Evolutionary conservation across 2,797 vertebrate species (phyloP), one percentile per base, ranked within the genome.

Genomic region (Myripristis jacobus): DNA sequence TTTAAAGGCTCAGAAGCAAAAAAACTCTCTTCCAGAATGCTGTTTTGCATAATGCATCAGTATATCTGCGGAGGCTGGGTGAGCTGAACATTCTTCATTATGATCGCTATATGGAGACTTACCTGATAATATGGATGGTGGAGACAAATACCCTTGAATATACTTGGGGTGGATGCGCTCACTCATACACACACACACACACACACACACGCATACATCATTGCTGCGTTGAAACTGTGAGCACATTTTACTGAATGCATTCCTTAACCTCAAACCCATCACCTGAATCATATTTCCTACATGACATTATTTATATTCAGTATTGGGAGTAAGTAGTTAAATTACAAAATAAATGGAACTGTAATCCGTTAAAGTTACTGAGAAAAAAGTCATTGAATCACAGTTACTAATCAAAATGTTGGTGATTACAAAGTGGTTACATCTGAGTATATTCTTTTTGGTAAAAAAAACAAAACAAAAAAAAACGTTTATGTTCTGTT

Each of bases 1-100:
- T 81, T 84, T 85, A 75, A 70, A 80, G 61, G 66, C 75, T 77
- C 73, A 68, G 31, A 27, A 47, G 54, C 11, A 77, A 51, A 71
- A 31, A 31, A 31, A 31, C 51, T 74, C n/a, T 73, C 44, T 44
- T 10, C n/a, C 31, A 47, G 64, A 82, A 82, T 55, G 63, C 36
- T 43, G 44, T 56, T 81, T 80, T 80, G 67, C 13, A 16, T 66
- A 44, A 36, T 58, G 29, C 55, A 56, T 18, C 16, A 1, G 13
- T 34, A 46, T 31, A 21, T 41, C 36, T 18, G 65, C 4, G 25
- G 44, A 77, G 57, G 41, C 24, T 46, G 62, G 9, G 13, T 57
- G 59, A 77, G 56, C 8, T 34, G 0, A 9, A 69, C 44, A 34
- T 68, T 62, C 19, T 62, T 7, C 36, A 19, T 57, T 2, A 25